phyloP scores from a whole-genome alignment of 2,113 vertebrate species.

The Apodemus speciosus region DNA sequence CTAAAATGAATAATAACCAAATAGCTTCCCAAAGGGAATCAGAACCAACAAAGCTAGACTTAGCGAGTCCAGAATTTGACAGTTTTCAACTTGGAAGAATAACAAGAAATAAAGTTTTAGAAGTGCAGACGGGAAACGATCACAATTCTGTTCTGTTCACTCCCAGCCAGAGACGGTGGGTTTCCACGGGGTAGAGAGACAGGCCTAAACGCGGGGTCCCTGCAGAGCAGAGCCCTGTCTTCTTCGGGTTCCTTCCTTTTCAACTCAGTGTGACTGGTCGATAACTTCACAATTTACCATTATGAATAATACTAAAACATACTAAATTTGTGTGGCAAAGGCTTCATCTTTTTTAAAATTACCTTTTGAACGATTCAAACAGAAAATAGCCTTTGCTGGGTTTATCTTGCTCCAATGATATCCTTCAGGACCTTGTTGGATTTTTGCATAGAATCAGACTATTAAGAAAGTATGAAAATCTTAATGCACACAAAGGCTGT shows the following conservation, averaged over 20 bases:
- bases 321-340: neutral
- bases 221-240: neutral
- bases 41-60: slow-evolving; percentile 19
- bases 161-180: slow-evolving; percentile 25
- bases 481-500: neutral
- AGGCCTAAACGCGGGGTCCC: neutral
- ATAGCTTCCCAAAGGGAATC: slow-evolving; percentile 61
- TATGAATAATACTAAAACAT: slow-evolving; percentile 12
- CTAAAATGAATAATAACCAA: slow-evolving; percentile 70
- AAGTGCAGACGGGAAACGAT: slow-evolving; percentile 26
- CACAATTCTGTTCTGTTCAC: slow-evolving; percentile 56
- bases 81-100: slow-evolving; percentile 62
- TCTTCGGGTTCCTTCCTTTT: neutral
- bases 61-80: slow-evolving; percentile 13
- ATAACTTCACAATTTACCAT: slow-evolving; percentile 1
- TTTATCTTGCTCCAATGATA: neutral
- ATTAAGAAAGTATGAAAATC: slow-evolving; percentile 21
- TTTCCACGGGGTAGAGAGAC: slow-evolving; percentile 14
- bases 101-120: slow-evolving; percentile 68
- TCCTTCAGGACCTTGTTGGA: slow-evolving; percentile 13
- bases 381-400: neutral
- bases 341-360: neutral
- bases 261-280: neutral
- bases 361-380: neutral
- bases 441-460: neutral